Conservation (phyloP, 2,113 vertebrate species). For the Gymnocephalus cernua region DNA sequence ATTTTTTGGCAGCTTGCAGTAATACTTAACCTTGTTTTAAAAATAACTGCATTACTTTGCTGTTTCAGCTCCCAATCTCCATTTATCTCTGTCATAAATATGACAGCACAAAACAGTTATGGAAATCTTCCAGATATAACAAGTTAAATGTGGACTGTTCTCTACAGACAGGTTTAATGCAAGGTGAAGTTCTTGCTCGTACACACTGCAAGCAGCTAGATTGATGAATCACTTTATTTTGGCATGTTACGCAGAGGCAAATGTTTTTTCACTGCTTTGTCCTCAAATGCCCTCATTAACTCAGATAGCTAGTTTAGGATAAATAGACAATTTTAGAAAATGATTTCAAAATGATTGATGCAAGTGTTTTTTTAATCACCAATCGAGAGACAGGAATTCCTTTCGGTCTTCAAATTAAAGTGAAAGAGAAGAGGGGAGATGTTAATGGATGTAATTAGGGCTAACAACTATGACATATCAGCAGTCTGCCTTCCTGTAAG, state of each 20-base stretch:
- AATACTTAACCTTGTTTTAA: background rate
- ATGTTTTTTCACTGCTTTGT: background rate
- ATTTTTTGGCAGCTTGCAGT: background rate
- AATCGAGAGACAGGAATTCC: background rate
- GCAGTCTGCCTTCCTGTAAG: background rate
- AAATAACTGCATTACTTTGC: constrained; percentile 5
- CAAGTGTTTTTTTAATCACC: background rate
- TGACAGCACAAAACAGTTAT: background rate
- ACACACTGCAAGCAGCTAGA: background rate
- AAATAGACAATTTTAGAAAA: background rate
- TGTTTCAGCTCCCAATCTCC: constrained; percentile 7
- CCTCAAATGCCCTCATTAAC: background rate
- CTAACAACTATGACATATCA: background rate
- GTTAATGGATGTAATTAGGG: background rate
- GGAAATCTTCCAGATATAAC: background rate
- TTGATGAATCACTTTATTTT: constrained; percentile 2
- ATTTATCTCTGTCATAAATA: background rate
- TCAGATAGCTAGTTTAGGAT: background rate
- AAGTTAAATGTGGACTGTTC: background rate
- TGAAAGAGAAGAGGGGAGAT: no score
- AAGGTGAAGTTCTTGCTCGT: background rate
- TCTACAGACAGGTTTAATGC: constrained; percentile 1
- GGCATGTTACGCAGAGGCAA: background rate
- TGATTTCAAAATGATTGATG: background rate
- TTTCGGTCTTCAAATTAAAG: background rate